Conservation (phyloP, 2,797 vertebrate species). For the Phoeniculus purpureus region DNA sequence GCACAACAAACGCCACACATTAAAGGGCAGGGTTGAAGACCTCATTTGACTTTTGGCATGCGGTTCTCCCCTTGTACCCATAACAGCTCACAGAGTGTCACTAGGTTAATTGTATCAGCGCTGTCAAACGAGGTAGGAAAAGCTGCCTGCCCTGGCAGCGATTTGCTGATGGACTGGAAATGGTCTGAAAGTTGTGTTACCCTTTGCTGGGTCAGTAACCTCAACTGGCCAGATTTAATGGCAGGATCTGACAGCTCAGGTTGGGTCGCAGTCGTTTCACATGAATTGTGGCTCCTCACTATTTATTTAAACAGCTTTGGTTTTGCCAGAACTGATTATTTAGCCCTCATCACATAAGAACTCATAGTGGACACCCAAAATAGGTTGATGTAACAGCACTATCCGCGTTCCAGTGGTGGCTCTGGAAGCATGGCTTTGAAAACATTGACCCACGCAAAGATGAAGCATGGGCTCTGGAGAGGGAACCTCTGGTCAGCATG, state of each 20-base stretch:
- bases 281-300: background rate
- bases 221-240: conserved; percentile 11
- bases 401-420: accelerated
- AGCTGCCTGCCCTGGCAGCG: background rate
- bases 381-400: background rate
- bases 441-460: background rate
- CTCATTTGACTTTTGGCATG: conserved; percentile 43
- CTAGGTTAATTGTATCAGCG: conserved; percentile 33
- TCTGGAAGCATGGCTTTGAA: background rate
- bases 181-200: conserved; percentile 48
- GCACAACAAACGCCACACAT: background rate
- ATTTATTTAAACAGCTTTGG: background rate
- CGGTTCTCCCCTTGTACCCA: background rate
- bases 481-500: background rate
- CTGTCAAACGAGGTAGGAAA: conserved; percentile 34
- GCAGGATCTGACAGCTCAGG: background rate
- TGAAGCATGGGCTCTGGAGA: background rate
- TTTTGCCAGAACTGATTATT: background rate
- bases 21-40: background rate
- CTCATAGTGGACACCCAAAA: background rate
- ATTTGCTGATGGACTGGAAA: conserved; percentile 44
- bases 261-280: background rate
- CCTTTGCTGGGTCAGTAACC: conserved; percentile 49
- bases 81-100: conserved; percentile 26
- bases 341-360: accelerated